Conservation (phyloP, 1,140 invertebrate species). For the Vanessa atalanta region DNA sequence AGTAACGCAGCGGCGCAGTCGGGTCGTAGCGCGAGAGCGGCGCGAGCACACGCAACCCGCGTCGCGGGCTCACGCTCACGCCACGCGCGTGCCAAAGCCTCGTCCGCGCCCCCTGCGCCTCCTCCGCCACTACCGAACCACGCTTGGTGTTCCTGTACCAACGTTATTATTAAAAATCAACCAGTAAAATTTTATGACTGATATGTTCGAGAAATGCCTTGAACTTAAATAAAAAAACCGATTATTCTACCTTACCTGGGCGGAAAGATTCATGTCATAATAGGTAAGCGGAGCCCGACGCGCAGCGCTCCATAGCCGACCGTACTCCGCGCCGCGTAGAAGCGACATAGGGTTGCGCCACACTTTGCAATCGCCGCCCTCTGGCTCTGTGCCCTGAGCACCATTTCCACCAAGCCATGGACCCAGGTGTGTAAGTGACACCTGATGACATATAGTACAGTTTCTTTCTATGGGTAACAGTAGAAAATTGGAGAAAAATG, state of each 20-base stretch:
- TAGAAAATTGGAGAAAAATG: no score
- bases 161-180: background rate
- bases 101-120: slow-evolving; percentile 90
- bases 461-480: no score
- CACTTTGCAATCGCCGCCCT: slow-evolving; percentile 82
- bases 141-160: slow-evolving; percentile 92
- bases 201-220: no score
- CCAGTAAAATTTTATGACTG: no score
- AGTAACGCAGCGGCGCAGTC: slow-evolving; percentile 98
- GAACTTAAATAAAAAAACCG: no score
- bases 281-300: slow-evolving; percentile 98
- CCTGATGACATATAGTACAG: slow-evolving; percentile 82
- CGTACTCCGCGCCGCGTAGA: slow-evolving; percentile 97
- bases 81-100: slow-evolving; percentile 99
- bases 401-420: slow-evolving; percentile 93
- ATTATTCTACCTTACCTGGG: slow-evolving; percentile 82
- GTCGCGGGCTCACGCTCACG: slow-evolving; percentile 95
- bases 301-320: slow-evolving; percentile 93
- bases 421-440: slow-evolving; percentile 96
- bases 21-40: slow-evolving; percentile 93
- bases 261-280: slow-evolving; percentile 99
- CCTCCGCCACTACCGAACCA: slow-evolving; percentile 85
- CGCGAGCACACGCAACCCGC: slow-evolving; percentile 95
- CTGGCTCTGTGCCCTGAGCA: slow-evolving; percentile 46
- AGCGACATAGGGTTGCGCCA: slow-evolving; percentile 98